Evolutionary conservation across 2,888 invertebrate genomes (phyloP).

Genomic region (Pogonocherus hispidulus): DNA sequence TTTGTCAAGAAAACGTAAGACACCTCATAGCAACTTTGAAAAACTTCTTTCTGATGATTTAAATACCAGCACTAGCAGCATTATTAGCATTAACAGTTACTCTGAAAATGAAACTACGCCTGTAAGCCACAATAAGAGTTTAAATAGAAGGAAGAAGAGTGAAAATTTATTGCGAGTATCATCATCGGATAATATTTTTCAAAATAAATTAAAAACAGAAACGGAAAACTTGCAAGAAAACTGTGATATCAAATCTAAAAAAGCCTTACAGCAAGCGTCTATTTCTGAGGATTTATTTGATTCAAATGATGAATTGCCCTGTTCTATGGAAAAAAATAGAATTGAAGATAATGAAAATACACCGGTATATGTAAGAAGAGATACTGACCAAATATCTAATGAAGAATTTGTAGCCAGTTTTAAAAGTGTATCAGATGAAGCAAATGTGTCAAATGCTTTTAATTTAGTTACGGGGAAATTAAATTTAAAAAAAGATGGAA

Average conservation of each 20-base stretch:
- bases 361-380: background rate
- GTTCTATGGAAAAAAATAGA: background rate
- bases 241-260: background rate
- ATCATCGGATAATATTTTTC: no score
- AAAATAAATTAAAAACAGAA: background rate
- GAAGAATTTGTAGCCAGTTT: background rate
- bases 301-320: background rate
- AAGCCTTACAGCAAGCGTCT: background rate
- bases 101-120: constrained; percentile 33
- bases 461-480: no score
- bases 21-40: constrained; percentile 38
- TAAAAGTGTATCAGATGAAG: no score
- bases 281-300: constrained; percentile 8
- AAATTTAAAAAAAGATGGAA: no score
- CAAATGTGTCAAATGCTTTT: no score
- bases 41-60: constrained; percentile 33
- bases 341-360: background rate
- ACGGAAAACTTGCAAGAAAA: background rate
- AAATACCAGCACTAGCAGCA: constrained; percentile 22
- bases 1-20: constrained; percentile 66
- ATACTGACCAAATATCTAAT: background rate
- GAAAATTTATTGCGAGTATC: background rate
- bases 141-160: constrained; percentile 5
- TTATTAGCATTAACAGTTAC: constrained; percentile 12
- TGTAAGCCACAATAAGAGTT: constrained; percentile 16